Base-by-base conservation (phyloP, 2,113 vertebrate species). In the Neodontobutis hainanensis region DNA sequence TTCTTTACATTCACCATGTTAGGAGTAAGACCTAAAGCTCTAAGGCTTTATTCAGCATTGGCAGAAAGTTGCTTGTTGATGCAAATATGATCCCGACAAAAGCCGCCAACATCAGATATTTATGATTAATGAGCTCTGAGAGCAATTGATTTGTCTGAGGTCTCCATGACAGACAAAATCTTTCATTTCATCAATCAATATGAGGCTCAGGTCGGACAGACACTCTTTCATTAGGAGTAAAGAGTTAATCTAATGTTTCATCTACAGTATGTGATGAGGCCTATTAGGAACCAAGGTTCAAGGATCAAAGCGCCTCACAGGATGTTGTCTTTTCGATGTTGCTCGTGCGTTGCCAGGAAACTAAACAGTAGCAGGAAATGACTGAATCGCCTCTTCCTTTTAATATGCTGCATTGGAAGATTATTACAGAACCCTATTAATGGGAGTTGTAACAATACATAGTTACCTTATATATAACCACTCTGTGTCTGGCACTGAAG, bases 331-430 rank as follows among this genome's bases (percentile, higher is more conserved):
- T 14, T 14, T 9, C 45, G 5, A 58, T 80, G 78, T 70, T 50
- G 11, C 65, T 43, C 64, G 36, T 40, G 46, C 3, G 82, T 88
- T 90, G 78, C 87, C 72, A 55, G 84, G 89, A 79, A 84, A 89
- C 87, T 45, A 81, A 88, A 82, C 81, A 84, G 80, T 80, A 81
- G 85, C 86, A 89, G 89, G 89, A 90, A 89, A 73, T 88, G 72
- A 86, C 81, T 85, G 83, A 75, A 81, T 76, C 6, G 46, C 57
- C 6, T 70, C 44, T 64, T 87, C 83, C 56, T 49, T 53, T 60
- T 65, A 70, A 71, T 32, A 36, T 61, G 72, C 44, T 48, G 62
- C 58, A 51, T 46, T 43, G 51, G 11, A 8, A 35, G 51, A 53
- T 10, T 53, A 27, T 35, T 16, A 49, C 9, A 27, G 27, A 27